Conservation (phyloP, 1,140 invertebrate species). For the Leptonema lineaticorne region DNA sequence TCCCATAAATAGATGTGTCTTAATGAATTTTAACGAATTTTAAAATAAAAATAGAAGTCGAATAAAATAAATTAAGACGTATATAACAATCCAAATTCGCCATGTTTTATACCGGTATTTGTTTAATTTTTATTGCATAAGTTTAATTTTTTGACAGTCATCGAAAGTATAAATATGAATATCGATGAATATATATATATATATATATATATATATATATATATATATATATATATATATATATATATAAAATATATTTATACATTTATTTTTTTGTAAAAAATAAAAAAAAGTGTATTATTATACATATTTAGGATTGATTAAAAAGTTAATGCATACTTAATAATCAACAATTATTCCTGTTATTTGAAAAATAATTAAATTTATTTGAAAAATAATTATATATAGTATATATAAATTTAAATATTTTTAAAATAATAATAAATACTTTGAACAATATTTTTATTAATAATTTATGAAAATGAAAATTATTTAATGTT, state of each 20-base stretch:
- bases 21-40: neutral
- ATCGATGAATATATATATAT: too few relatives aligned
- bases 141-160: neutral
- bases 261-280: too few relatives aligned
- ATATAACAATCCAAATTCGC: neutral
- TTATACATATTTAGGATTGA: too few relatives aligned
- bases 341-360: too few relatives aligned
- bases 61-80: conserved; percentile 7
- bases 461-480: neutral
- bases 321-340: too few relatives aligned
- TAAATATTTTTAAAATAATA: neutral
- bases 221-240: too few relatives aligned
- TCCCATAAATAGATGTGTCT: conserved; percentile 1
- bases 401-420: neutral
- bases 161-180: neutral
- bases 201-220: too few relatives aligned
- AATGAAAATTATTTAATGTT: neutral
- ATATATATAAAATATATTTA: too few relatives aligned
- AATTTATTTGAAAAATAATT: too few relatives aligned
- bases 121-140: neutral
- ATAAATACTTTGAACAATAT: neutral
- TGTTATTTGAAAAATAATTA: too few relatives aligned
- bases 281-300: too few relatives aligned
- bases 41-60: neutral
- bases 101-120: neutral